Conservation (phyloP, 2,888 invertebrate genomes). For the Hoplodrina ambigua region DNA sequence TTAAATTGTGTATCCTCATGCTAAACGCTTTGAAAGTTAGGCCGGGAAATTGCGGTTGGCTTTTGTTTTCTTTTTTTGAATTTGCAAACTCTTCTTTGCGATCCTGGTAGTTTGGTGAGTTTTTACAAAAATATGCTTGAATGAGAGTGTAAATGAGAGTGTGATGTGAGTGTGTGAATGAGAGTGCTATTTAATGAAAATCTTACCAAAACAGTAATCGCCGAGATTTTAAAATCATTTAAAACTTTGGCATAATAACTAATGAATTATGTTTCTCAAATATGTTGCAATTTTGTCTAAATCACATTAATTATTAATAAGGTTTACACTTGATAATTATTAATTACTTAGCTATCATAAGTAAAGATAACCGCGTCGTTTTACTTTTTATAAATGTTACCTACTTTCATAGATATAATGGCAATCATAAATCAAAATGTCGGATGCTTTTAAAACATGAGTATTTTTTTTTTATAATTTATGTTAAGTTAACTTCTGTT, state of each 20-base stretch:
- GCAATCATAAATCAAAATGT: constrained; percentile 44
- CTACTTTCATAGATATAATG: constrained; percentile 16
- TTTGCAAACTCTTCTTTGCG: constrained; percentile 7
- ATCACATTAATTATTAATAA: not conserved
- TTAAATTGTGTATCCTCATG: constrained; percentile 51
- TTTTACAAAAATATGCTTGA: too few relatives aligned
- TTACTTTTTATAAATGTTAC: constrained; percentile 31
- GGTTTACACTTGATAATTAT: not conserved
- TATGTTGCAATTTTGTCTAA: not conserved
- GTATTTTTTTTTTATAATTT: constrained; percentile 17
- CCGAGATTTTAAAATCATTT: too few relatives aligned
- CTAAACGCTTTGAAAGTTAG: constrained; percentile 48
- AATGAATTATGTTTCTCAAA: too few relatives aligned
- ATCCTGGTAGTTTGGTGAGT: constrained; percentile 28
- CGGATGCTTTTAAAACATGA: constrained; percentile 33
- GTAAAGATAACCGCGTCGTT: constrained; percentile 7
- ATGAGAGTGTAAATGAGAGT: too few relatives aligned
- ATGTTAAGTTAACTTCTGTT: constrained; percentile 27
- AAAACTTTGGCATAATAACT: too few relatives aligned
- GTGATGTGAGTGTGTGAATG: too few relatives aligned
- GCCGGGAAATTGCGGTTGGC: not conserved
- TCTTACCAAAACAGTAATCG: too few relatives aligned
- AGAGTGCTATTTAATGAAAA: too few relatives aligned
- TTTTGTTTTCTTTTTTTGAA: constrained; percentile 20
- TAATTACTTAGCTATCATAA: not conserved